phyloP scores from a whole-genome alignment of 2,888 invertebrate species.

The Stegana nigrithorax region DNA sequence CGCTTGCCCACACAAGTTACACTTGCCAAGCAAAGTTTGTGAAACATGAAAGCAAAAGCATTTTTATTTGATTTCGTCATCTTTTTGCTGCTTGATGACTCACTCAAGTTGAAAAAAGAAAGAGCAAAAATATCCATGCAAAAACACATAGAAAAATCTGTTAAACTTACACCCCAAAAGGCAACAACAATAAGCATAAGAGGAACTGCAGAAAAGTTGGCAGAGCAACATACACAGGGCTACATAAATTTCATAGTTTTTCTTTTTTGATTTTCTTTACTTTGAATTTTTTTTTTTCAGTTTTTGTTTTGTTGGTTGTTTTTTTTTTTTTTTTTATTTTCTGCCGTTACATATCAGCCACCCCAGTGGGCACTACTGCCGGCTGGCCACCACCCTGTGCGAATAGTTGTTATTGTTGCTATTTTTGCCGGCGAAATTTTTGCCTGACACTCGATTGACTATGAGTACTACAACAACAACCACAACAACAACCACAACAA shows the following conservation, averaged over 20 bases:
- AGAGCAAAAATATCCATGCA: no score
- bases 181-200: background rate
- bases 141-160: background rate
- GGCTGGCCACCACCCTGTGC: no score
- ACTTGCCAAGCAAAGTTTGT: background rate
- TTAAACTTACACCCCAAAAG: background rate
- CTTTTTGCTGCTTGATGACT: background rate
- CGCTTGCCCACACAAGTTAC: background rate
- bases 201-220: conserved; percentile 25
- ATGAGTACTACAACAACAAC: no score
- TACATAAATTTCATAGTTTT: conserved; percentile 3
- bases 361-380: no score
- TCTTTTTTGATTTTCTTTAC: background rate
- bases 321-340: no score
- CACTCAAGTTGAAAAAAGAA: no score
- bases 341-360: no score
- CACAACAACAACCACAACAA: no score
- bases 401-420: no score
- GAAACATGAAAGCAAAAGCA: background rate
- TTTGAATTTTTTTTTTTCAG: background rate
- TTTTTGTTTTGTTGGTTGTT: background rate
- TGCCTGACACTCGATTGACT: no score
- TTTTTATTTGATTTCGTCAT: conserved; percentile 12
- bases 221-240: conserved; percentile 7
- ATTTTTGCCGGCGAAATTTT: no score